phyloP scores from a whole-genome alignment of 2,888 invertebrate species.

The Papilio protenor region DNA sequence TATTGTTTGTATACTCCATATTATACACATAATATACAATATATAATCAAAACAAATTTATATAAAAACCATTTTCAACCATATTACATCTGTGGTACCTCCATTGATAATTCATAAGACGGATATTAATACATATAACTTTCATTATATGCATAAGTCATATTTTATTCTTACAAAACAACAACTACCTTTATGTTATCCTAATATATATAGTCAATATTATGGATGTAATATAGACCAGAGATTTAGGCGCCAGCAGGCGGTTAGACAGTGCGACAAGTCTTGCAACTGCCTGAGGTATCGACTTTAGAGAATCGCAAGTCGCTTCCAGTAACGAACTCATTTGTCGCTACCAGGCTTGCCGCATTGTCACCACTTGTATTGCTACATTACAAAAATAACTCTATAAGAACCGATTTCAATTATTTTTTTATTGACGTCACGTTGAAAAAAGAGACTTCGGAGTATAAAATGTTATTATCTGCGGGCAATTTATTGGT shows the following conservation, averaged over 20 bases:
- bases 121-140: slow-evolving; percentile 81
- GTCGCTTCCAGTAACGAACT: not conserved
- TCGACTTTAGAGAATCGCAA: slow-evolving; percentile 25
- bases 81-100: slow-evolving; percentile 71
- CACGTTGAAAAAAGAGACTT: slow-evolving; percentile 63
- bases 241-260: slow-evolving; percentile 70
- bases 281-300: slow-evolving; percentile 43
- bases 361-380: slow-evolving; percentile 53
- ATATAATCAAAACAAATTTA: slow-evolving; percentile 79
- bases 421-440: slow-evolving; percentile 64
- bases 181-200: slow-evolving; percentile 79
- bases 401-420: slow-evolving; percentile 67
- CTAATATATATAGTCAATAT: slow-evolving; percentile 71
- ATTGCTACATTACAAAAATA: slow-evolving; percentile 75
- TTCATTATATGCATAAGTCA: slow-evolving; percentile 78
- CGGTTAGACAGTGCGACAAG: slow-evolving; percentile 56
- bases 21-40: slow-evolving; percentile 71
- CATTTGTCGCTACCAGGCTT: slow-evolving; percentile 40
- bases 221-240: slow-evolving; percentile 67
- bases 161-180: slow-evolving; percentile 82
- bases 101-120: slow-evolving; percentile 79
- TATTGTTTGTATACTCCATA: slow-evolving; percentile 64
- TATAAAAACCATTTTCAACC: slow-evolving; percentile 82
- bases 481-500: not conserved
- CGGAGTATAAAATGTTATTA: slow-evolving; percentile 47